These are phyloP conservation scores for Akabosia matsudoensis DNA, from an alignment of 1,140 invertebrate genomes.

Conservation along the genomic window DNA sequence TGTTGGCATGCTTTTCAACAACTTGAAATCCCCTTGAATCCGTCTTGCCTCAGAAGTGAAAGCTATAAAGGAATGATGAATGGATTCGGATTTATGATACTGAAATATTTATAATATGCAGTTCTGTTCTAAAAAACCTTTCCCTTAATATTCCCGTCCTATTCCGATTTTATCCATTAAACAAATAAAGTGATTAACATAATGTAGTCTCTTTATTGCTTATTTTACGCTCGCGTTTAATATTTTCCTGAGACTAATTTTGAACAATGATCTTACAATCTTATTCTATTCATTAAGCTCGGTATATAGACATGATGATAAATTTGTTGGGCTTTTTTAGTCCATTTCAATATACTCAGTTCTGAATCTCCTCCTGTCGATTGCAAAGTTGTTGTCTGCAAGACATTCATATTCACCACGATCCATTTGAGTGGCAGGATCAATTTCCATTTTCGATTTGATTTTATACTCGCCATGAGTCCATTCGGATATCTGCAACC, in stretches of 20 bases:
- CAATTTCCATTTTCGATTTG: constrained; percentile 61
- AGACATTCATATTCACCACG: constrained; percentile 84
- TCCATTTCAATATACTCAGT: constrained; percentile 63
- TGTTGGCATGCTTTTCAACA: too few relatives aligned
- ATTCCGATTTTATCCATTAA: background rate
- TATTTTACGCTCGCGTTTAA: background rate
- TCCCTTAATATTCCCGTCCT: background rate
- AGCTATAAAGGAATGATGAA: too few relatives aligned
- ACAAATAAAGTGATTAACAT: background rate
- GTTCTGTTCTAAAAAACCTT: too few relatives aligned
- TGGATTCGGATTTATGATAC: too few relatives aligned
- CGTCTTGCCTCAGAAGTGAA: too few relatives aligned
- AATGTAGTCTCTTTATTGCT: background rate
- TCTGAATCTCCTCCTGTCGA: constrained; percentile 66
- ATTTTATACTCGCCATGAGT: constrained; percentile 53
- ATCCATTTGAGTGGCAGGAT: constrained; percentile 73
- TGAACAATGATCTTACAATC: background rate
- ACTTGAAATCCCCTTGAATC: too few relatives aligned
- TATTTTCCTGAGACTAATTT: background rate
- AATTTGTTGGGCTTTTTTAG: background rate
- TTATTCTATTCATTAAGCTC: background rate
- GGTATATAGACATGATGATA: background rate
- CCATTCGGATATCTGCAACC: constrained; percentile 63
- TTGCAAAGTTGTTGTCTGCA: constrained; percentile 72
- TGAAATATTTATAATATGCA: too few relatives aligned